Conservation (phyloP, 2,113 vertebrate species). For the Pyrgilauda ruficollis region DNA sequence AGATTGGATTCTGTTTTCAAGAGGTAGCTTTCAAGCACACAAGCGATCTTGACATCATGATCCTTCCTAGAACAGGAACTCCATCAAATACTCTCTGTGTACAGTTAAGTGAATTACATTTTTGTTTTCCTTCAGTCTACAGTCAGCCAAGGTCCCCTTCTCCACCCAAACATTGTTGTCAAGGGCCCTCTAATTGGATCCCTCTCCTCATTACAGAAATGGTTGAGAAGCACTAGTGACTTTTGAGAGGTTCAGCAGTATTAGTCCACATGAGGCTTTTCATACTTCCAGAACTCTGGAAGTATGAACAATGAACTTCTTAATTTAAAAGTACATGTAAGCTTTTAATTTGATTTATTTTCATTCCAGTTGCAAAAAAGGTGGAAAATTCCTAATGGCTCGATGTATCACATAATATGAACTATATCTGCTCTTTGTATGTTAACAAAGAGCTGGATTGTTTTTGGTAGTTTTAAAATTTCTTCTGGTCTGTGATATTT, state of each 20-base stretch:
- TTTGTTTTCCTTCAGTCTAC: neutral
- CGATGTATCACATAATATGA: neutral
- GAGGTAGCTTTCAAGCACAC: neutral
- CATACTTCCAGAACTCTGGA: neutral
- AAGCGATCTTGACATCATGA: neutral
- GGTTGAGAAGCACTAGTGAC: neutral
- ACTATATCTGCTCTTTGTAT: neutral
- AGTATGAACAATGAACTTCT: neutral
- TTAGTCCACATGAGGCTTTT: neutral
- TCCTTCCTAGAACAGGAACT: constrained; percentile 1
- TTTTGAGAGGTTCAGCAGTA: neutral
- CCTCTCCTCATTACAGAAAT: neutral
- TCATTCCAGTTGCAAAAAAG: neutral
- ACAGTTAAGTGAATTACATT: neutral
- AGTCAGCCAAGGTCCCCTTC: neutral
- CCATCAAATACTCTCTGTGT: neutral
- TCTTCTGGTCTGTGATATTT: neutral
- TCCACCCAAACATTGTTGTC: neutral
- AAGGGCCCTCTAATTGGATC: neutral
- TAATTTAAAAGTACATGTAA: neutral
- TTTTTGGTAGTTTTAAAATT: neutral
- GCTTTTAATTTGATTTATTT: neutral
- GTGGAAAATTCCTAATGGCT: neutral
- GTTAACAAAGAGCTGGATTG: neutral
- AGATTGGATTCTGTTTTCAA: neutral